phyloP scores from a whole-genome alignment of 2,113 vertebrate genomes.

The Helogale parvula region DNA sequence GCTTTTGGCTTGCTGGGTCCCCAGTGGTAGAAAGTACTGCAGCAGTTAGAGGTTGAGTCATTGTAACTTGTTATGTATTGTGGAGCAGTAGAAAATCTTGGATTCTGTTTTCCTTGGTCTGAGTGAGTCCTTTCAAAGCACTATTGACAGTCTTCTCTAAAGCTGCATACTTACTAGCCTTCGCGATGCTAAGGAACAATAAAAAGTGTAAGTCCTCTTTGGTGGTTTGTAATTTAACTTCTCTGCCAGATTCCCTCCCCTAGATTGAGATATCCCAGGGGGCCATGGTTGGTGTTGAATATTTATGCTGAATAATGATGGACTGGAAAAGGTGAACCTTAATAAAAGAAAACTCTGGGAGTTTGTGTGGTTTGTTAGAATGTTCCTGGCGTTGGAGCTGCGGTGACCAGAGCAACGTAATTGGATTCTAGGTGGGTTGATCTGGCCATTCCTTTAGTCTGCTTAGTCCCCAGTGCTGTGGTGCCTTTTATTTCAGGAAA shows the following conservation, averaged over 20 bases:
- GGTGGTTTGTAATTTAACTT: not conserved
- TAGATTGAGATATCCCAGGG: not conserved
- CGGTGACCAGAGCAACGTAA: not conserved
- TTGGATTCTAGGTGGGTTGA: not conserved
- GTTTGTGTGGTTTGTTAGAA: not conserved
- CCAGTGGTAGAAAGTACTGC: not conserved
- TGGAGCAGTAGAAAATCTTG: not conserved
- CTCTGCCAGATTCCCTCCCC: not conserved
- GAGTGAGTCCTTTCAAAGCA: rapidly evolving
- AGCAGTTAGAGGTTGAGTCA: not conserved
- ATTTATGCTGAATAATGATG: not conserved
- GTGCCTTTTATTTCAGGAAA: not conserved
- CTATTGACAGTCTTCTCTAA: not conserved
- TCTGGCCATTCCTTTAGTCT: not conserved
- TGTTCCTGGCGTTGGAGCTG: too few species aligned
- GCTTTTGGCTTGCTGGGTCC: rapidly evolving
- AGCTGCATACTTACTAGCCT: not conserved
- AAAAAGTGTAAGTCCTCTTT: not conserved
- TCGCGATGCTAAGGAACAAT: not conserved
- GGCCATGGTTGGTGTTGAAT: not conserved
- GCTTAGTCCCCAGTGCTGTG: too few species aligned
- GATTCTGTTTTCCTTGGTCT: too few species aligned
- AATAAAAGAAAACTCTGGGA: not conserved
- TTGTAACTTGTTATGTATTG: not conserved
- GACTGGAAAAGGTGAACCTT: not conserved